A percentile compares a stretch with the other conserved stretches of the same genome.
Conservation (phyloP, 2,113 vertebrate genomes). For the Chitala chitala region DNA sequence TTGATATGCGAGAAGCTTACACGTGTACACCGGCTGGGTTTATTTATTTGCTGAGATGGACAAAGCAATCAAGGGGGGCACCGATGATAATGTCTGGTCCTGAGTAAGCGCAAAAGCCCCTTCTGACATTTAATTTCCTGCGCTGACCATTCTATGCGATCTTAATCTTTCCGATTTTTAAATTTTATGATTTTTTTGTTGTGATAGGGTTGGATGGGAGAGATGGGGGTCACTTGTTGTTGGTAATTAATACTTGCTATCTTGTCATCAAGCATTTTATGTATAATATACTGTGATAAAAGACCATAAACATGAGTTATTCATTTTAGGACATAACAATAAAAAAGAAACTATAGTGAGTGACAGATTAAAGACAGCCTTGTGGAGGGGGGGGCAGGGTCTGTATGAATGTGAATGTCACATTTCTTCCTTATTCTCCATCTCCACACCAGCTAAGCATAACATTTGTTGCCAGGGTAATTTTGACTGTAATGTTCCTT, state of each 20-base stretch:
- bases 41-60: neutral
- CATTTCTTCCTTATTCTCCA: constrained; percentile 12
- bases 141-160: neutral
- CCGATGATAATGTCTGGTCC: neutral
- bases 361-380: no score
- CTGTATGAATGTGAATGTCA: neutral
- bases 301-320: no score
- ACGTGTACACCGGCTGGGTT: neutral
- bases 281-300: no score
- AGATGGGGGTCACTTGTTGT: no score
- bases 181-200: neutral
- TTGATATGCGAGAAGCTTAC: neutral
- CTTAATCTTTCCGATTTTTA: neutral
- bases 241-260: no score
- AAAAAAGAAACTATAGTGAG: no score
- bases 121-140: neutral
- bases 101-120: neutral
- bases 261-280: no score
- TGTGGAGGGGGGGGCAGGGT: no score
- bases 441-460: neutral
- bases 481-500: constrained; percentile 42
- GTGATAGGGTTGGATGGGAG: neutral
- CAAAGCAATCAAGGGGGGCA: neutral
- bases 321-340: no score
- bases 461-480: constrained; percentile 37